phyloP scores from a whole-genome alignment of 2,888 invertebrate species.

The Ichneumoninae sp. region DNA sequence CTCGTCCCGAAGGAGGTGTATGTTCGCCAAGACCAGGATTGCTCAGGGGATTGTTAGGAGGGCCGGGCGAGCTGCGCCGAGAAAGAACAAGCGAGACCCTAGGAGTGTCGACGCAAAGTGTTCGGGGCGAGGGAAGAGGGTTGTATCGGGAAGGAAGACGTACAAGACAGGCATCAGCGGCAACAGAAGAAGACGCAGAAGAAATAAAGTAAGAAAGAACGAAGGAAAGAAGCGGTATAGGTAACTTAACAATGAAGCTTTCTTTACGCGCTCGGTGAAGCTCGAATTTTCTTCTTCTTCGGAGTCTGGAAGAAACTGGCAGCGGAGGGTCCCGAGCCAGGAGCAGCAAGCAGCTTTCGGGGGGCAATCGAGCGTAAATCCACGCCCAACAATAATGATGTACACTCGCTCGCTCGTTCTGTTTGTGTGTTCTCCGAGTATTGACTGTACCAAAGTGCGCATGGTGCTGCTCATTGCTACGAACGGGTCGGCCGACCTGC shows the following conservation, averaged over 20 bases:
- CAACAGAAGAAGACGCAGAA: constrained; percentile 35
- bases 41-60: constrained; percentile 60
- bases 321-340: constrained; percentile 29
- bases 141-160: neutral
- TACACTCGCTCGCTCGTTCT: constrained; percentile 69
- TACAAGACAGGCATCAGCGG: constrained; percentile 15
- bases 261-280: constrained; percentile 75
- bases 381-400: constrained; percentile 78
- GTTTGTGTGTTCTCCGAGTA: constrained; percentile 46
- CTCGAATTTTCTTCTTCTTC: constrained; percentile 69
- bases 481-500: constrained; percentile 44
- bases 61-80: constrained; percentile 53
- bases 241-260: constrained; percentile 75
- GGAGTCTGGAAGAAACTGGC: constrained; percentile 43
- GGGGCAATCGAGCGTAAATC: constrained; percentile 78
- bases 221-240: constrained; percentile 58
- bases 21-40: constrained; percentile 25
- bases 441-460: constrained; percentile 35
- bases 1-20: constrained; percentile 27
- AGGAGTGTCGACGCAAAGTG: constrained; percentile 48
- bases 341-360: constrained; percentile 72
- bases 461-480: constrained; percentile 21
- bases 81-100: constrained; percentile 57
- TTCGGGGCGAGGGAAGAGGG: neutral
- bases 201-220: constrained; percentile 53